Percentiles rank a stretch among this genome's conserved stretches.
Conservation (phyloP, 2,113 vertebrate genomes). For the Regulus satrapa region DNA sequence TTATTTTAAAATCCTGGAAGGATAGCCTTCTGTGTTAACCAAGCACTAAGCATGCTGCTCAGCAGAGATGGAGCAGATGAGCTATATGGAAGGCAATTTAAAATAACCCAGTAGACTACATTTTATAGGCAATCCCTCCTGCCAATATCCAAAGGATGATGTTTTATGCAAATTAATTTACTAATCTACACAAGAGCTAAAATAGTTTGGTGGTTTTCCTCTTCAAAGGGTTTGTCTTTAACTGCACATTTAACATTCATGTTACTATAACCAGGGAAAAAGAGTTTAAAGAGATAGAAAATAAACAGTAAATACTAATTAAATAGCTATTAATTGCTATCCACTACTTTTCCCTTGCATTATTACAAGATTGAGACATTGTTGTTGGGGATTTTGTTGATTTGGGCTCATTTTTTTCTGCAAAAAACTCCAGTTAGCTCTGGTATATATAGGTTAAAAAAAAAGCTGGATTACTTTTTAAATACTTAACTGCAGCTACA, state of each 20-base stretch:
- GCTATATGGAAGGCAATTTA: background rate
- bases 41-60: background rate
- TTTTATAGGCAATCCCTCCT: background rate
- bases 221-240: background rate
- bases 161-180: background rate
- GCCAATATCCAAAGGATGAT: background rate
- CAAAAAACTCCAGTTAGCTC: background rate
- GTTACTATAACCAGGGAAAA: background rate
- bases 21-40: background rate
- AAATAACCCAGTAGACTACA: background rate
- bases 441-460: background rate
- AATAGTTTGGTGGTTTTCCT: background rate
- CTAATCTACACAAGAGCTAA: background rate
- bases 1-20: slow-evolving; percentile 2
- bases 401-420: background rate
- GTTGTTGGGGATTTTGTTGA: background rate
- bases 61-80: background rate
- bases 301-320: background rate
- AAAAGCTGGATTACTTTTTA: rapidly evolving
- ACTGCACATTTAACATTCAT: background rate
- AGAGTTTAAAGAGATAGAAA: background rate
- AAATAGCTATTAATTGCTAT: background rate
- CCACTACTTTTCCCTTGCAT: background rate
- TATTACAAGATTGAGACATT: background rate
- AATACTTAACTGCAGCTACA: background rate